Evolutionary conservation across 2,888 invertebrate genomes (phyloP), one percentile per base, ranked within the genome.

Genomic region (Eumerus sabulonum): DNA sequence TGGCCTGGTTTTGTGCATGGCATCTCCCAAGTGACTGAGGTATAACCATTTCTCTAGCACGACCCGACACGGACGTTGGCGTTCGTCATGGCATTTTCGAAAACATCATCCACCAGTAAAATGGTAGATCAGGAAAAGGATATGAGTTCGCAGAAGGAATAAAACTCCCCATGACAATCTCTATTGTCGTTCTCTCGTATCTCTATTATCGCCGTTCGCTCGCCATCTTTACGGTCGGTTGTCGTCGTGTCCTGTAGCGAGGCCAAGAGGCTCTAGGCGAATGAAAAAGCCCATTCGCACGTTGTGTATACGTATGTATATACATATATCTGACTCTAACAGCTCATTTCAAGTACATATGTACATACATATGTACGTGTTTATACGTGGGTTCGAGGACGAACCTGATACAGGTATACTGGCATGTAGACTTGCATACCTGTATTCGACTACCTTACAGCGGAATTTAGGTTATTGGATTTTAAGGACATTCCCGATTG

Each of bases 381-480:
- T 7, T 27, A 7, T 27, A 27, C 40, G 1, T 56, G 44, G 38
- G 54, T 57, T 67, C 40, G 56, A 27, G 14, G 14, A 40, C 56
- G 62, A 11, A 57, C 40, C 40, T 16, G 40, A 57, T 63, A 53
- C 27, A 27, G 27, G 7, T 27, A 27, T 7, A 27, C 27, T 4
- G 2, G 27, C 27, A 2, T 27, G 27, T 27, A 7, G 2, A 27
- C 27, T 7, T 27, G 27, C 7, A n/a, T n/a, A n/a, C n/a, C 62
- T 42, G 18, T 53, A 76, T 64, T 64, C 50, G 66, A 63, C 40
- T 59, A 63, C 56, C 45, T 45, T 60, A 50, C 38, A 73, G 53
- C 57, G 72, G 77, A 67, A 77, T 77, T 77, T 72, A 62, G 77
- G 77, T 77, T 77, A 77, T 77, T 73, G 73, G 77, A 77, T 77